Percentiles rank a stretch among this genome's conserved stretches.
These are phyloP conservation scores for Agapornis canus DNA, from an alignment of 2,797 vertebrate species.

Conservation along the genomic window DNA sequence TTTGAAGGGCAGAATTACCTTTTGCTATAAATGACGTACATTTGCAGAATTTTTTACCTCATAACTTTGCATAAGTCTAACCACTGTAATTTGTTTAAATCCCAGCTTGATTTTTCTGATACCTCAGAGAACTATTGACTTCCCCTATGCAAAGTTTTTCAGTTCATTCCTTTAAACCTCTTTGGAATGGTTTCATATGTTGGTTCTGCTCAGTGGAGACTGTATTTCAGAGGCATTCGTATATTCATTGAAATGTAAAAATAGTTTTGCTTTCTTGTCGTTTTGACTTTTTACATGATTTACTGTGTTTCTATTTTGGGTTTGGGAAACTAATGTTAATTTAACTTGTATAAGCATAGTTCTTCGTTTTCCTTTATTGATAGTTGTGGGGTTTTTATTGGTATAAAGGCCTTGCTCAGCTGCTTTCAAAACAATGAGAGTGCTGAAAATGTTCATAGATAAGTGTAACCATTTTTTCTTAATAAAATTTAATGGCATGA, in stretches of 20 bases:
- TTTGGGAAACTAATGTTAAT: background rate
- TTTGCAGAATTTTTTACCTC: background rate
- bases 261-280: background rate
- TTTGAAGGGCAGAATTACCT: background rate
- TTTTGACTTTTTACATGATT: background rate
- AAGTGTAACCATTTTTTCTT: background rate
- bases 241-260: background rate
- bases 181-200: background rate
- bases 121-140: background rate
- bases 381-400: background rate
- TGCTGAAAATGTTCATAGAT: background rate
- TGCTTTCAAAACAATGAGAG: background rate
- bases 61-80: background rate
- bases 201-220: background rate
- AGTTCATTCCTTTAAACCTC: background rate
- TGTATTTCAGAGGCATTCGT: background rate
- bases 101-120: background rate
- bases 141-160: background rate
- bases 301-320: background rate
- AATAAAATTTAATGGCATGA: background rate
- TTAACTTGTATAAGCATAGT: background rate
- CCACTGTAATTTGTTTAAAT: background rate
- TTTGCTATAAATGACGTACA: background rate
- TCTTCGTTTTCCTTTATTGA: background rate
- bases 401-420: background rate